A percentile compares a stretch with the other conserved stretches of the same genome.
Evolutionary conservation across 2,888 invertebrate species (phyloP).

Genomic region (Magallana nippona): DNA sequence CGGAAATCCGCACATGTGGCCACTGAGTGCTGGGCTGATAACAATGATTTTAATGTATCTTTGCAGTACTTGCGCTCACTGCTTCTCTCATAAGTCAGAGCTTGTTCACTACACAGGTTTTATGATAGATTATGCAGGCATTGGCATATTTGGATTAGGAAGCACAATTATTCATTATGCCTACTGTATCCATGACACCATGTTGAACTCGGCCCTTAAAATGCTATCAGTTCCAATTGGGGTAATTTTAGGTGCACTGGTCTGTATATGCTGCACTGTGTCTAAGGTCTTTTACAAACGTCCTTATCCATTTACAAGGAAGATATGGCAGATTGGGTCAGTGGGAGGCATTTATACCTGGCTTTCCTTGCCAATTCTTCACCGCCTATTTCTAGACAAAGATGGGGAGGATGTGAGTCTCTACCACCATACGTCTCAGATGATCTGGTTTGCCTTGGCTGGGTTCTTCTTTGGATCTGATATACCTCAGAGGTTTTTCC

Average conservation of each 20-base stretch:
- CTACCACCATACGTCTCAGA: slow-evolving; percentile 73
- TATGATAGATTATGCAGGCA: slow-evolving; percentile 79
- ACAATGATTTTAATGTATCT: slow-evolving; percentile 74
- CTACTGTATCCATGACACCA: slow-evolving; percentile 73
- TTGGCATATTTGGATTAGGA: slow-evolving; percentile 79
- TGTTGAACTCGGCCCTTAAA: slow-evolving; percentile 65
- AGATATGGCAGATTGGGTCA: slow-evolving; percentile 77
- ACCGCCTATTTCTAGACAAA: slow-evolving; percentile 68
- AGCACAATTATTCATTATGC: slow-evolving; percentile 77
- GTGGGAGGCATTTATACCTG: slow-evolving; percentile 75
- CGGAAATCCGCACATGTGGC: slow-evolving; percentile 76
- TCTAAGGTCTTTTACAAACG: slow-evolving; percentile 75
- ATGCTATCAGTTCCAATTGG: slow-evolving; percentile 71
- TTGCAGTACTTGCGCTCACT: slow-evolving; percentile 76
- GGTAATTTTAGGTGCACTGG: slow-evolving; percentile 69
- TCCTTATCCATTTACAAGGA: slow-evolving; percentile 77
- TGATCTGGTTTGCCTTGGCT: slow-evolving; percentile 75
- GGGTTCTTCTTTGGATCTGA: slow-evolving; percentile 79
- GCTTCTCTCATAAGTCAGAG: slow-evolving; percentile 76
- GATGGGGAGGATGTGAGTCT: slow-evolving; percentile 72
- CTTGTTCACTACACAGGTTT: slow-evolving; percentile 78
- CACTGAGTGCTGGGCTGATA: slow-evolving; percentile 73
- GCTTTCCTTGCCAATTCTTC: slow-evolving; percentile 75
- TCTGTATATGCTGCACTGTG: slow-evolving; percentile 73
- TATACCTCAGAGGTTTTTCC: slow-evolving; percentile 76